Conservation (phyloP, 2,113 vertebrate species). For the Oreochromis spilurus region DNA sequence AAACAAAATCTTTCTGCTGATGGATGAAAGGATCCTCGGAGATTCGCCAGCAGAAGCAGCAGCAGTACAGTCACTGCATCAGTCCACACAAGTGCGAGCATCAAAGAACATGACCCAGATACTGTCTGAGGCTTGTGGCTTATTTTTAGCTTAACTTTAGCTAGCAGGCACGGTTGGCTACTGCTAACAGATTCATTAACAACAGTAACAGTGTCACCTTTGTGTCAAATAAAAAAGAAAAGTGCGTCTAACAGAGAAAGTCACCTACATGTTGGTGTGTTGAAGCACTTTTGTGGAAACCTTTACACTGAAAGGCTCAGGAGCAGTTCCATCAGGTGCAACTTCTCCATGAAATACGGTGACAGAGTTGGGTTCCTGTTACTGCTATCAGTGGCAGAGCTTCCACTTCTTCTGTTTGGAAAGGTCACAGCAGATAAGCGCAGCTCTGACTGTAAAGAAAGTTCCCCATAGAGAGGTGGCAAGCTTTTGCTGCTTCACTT, state of each 20-base stretch:
- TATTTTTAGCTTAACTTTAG: constrained; percentile 42
- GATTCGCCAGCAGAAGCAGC: not conserved
- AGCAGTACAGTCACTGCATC: not conserved
- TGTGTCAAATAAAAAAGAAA: not conserved
- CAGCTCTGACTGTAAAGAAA: not conserved
- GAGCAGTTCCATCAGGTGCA: not conserved
- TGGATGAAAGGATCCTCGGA: not conserved
- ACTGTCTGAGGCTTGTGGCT: not conserved
- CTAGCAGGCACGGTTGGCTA: constrained; percentile 8
- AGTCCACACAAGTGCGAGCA: constrained; percentile 19
- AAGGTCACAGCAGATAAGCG: constrained; percentile 41
- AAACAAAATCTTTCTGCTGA: not conserved
- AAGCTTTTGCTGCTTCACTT: constrained; percentile 26
- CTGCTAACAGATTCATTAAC: constrained; percentile 20
- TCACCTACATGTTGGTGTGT: not conserved
- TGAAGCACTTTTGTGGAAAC: not conserved
- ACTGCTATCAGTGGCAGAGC: not conserved
- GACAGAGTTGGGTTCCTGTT: constrained; percentile 24
- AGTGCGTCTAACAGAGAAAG: not conserved
- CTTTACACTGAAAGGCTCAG: not conserved
- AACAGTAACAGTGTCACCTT: not conserved
- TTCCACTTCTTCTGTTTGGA: constrained; percentile 29
- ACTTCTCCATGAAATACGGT: not conserved
- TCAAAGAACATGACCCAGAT: constrained; percentile 52
- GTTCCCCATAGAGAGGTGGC: not conserved